Evolutionary conservation across 2,888 invertebrate genomes (phyloP).

Genomic region (Magallana nippona): DNA sequence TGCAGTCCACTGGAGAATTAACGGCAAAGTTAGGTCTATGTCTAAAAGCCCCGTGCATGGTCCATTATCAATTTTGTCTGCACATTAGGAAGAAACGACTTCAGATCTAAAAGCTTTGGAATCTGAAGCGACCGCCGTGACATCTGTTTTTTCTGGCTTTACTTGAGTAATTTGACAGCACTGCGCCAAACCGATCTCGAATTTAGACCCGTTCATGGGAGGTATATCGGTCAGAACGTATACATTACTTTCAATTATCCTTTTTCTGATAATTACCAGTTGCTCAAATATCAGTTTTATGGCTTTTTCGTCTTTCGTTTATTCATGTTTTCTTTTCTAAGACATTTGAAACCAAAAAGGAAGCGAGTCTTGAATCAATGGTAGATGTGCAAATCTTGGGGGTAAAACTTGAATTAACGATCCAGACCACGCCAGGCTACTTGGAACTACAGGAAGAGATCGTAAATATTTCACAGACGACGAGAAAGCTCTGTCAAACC

Average conservation of each 20-base stretch:
- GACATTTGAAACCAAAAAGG: neutral
- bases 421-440: neutral
- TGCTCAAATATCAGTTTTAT: too few species aligned
- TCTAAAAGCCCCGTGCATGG: neutral
- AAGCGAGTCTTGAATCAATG: neutral
- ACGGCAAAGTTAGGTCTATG: neutral
- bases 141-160: neutral
- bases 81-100: too few species aligned
- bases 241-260: too few species aligned
- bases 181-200: too few species aligned
- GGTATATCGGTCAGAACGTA: too few species aligned
- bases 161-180: too few species aligned
- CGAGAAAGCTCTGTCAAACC: slow-evolving; percentile 15
- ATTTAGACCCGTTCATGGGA: too few species aligned
- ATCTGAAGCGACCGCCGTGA: neutral
- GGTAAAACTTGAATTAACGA: neutral
- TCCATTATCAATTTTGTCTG: slow-evolving; percentile 10
- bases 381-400: neutral
- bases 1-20: neutral
- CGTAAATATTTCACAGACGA: slow-evolving; percentile 7
- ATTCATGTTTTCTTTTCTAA: too few species aligned
- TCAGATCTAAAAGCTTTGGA: neutral
- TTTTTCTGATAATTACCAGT: too few species aligned
- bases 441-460: neutral
- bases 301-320: too few species aligned